Percentiles rank a stretch among this genome's conserved stretches.
Conservation (phyloP, 1,140 invertebrate genomes). For the Pseudomyrmex cubaensis region DNA sequence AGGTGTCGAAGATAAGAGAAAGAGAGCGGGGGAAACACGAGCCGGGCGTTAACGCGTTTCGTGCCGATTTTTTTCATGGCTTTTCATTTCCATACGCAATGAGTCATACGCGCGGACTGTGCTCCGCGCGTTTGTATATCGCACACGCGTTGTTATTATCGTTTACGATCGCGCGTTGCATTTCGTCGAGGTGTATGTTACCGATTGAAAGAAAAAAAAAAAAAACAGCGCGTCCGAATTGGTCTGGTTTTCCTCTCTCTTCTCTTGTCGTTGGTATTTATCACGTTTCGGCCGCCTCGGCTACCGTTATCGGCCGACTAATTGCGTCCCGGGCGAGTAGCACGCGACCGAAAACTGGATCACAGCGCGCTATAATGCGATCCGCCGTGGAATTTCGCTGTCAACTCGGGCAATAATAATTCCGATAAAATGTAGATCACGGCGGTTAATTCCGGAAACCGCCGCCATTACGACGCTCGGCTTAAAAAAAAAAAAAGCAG, state of each 20-base stretch:
- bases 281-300: conserved; percentile 35
- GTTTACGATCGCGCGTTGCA: conserved; percentile 37
- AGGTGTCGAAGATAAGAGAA: conserved; percentile 31
- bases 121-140: background rate
- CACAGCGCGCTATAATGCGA: conserved; percentile 17
- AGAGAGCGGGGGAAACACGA: background rate
- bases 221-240: conserved; percentile 27
- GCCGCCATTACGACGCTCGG: background rate
- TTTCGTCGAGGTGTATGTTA: background rate
- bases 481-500: no score
- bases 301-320: conserved; percentile 49
- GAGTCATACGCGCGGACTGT: background rate
- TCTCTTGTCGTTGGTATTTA: conserved; percentile 7
- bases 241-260: conserved; percentile 1
- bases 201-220: conserved; percentile 44
- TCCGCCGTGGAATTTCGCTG: conserved; percentile 38
- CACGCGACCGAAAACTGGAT: conserved; percentile 57
- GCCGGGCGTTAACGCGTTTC: conserved; percentile 33
- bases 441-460: no score
- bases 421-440: conserved; percentile 44
- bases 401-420: conserved; percentile 18
- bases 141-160: conserved; percentile 45
- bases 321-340: conserved; percentile 40
- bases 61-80: conserved; percentile 41
- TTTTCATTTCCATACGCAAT: conserved; percentile 57